Evolutionary conservation across 1,140 invertebrate species (phyloP).

Genomic region (Scaptomyza hsui): DNA sequence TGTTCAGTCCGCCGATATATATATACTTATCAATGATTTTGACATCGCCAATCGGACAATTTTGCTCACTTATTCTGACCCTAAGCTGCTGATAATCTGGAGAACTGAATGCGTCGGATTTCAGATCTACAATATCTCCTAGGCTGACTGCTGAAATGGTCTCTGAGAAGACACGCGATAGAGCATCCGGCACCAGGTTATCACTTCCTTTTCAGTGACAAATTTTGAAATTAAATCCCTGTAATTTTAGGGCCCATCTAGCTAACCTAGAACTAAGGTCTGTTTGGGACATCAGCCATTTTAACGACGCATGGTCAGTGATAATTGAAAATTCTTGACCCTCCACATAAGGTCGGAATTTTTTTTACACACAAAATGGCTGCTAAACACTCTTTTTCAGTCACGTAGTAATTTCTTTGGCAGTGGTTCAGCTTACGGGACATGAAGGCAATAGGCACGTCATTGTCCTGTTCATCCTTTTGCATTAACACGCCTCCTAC

Average conservation of each 20-base stretch:
- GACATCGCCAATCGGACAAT: slow-evolving; percentile 8
- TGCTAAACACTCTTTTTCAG: no score
- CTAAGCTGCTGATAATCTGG: background rate
- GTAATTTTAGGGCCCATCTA: background rate
- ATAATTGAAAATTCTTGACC: slow-evolving; percentile 3
- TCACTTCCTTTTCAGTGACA: background rate
- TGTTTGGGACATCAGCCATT: slow-evolving; percentile 4
- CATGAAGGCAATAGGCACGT: no score
- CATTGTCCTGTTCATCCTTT: no score
- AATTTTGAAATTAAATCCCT: background rate
- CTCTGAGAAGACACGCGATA: background rate
- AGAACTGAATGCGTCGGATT: background rate
- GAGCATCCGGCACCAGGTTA: background rate
- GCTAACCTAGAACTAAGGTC: background rate
- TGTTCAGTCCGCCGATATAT: background rate
- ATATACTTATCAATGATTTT: no score
- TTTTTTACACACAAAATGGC: no score
- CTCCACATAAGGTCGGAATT: slow-evolving; percentile 1
- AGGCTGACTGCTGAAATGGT: no score
- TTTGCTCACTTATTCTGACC: slow-evolving; percentile 13
- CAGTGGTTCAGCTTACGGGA: no score
- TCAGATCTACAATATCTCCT: background rate
- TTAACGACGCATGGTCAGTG: slow-evolving; percentile 7
- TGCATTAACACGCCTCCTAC: no score
- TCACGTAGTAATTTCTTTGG: no score